Conservation (phyloP, 2,797 vertebrate species). For the Otolemur crassicaudatus region DNA sequence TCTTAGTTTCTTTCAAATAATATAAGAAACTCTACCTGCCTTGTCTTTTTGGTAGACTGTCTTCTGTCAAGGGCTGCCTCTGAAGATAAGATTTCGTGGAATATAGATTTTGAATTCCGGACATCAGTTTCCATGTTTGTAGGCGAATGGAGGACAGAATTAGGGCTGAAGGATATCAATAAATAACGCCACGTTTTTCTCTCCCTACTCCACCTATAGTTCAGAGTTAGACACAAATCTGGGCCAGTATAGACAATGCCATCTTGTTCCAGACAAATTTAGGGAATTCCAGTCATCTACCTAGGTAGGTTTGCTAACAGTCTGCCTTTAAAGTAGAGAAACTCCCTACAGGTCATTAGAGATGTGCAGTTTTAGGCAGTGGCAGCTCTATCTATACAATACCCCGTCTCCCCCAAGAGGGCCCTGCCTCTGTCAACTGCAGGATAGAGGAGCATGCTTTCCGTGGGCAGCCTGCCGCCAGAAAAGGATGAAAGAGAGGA, state of each 20-base stretch:
- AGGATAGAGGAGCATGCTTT: background rate
- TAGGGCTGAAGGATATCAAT: background rate
- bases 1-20: constrained; percentile 20
- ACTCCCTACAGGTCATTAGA: background rate
- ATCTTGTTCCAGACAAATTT: background rate
- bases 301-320: background rate
- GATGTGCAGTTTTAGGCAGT: background rate
- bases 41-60: constrained; percentile 5
- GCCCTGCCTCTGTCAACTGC: background rate
- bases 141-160: background rate
- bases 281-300: background rate
- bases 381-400: background rate
- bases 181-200: background rate
- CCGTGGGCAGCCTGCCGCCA: background rate
- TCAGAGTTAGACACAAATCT: background rate
- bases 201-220: background rate
- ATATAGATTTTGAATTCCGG: background rate
- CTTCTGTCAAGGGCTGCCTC: background rate
- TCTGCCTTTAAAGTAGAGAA: background rate
- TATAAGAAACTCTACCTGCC: background rate
- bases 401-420: background rate
- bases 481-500: background rate
- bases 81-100: background rate
- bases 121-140: background rate
- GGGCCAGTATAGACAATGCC: background rate